These are phyloP conservation scores for Chloroclystis v-ata DNA, from an alignment of 2,888 invertebrate genomes.

Conservation along the genomic window DNA sequence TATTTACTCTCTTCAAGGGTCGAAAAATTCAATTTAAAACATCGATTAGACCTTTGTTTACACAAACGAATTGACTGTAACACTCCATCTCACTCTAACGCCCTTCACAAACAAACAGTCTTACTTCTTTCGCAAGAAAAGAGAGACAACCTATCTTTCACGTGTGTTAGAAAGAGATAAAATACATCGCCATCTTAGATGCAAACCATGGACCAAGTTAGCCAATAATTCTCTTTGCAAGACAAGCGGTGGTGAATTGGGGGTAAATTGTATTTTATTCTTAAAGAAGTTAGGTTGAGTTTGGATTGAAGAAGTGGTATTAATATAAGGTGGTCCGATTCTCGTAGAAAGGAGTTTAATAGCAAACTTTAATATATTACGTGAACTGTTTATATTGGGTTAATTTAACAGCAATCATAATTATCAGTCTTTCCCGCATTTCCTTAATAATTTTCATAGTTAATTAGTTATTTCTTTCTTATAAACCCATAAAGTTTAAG, in stretches of 20 bases:
- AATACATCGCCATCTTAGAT: constrained; percentile 72
- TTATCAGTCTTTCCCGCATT: too few species aligned
- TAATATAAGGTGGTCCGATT: constrained; percentile 39
- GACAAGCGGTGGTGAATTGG: constrained; percentile 41
- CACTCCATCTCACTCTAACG: constrained; percentile 49
- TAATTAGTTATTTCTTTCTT: too few species aligned
- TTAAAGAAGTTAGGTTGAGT: constrained; percentile 38
- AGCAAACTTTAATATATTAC: too few species aligned
- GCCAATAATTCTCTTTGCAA: constrained; percentile 62
- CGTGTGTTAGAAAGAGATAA: constrained; percentile 45
- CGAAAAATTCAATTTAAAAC: constrained; percentile 27
- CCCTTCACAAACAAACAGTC: constrained; percentile 59
- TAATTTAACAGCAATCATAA: too few species aligned
- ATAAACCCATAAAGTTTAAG: too few species aligned
- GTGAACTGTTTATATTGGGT: too few species aligned
- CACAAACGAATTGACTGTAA: constrained; percentile 59
- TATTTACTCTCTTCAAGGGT: constrained; percentile 1
- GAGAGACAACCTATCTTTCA: constrained; percentile 42
- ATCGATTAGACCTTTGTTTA: constrained; percentile 64
- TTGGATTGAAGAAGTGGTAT: constrained; percentile 44
- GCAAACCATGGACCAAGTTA: constrained; percentile 74
- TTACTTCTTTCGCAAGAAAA: constrained; percentile 63
- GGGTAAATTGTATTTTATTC: constrained; percentile 50
- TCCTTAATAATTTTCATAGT: too few species aligned
- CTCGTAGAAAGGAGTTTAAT: too few species aligned